Conservation (phyloP, 2,888 invertebrate species). For the Prosapia bicincta region DNA sequence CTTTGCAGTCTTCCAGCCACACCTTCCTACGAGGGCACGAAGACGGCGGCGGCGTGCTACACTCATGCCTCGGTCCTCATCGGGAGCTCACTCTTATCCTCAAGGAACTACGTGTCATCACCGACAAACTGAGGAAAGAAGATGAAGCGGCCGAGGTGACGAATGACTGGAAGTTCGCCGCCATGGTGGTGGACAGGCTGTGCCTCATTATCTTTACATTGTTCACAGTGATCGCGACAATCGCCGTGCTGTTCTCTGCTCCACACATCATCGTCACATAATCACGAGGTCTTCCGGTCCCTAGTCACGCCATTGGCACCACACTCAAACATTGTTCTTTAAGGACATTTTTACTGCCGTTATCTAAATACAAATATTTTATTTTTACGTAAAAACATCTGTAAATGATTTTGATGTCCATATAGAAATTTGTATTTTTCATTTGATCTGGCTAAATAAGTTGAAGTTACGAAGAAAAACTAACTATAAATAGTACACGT, state of each 20-base stretch:
- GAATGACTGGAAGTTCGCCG: constrained; percentile 99
- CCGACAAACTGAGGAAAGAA: constrained; percentile 90
- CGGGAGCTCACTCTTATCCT: constrained; percentile 93
- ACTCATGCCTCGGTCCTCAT: constrained; percentile 84
- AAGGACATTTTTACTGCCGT: too few species aligned
- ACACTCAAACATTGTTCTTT: background rate
- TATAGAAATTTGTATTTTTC: too few species aligned
- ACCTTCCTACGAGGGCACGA: constrained; percentile 44
- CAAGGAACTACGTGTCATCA: constrained; percentile 91
- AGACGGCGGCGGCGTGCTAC: constrained; percentile 59
- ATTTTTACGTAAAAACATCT: too few species aligned
- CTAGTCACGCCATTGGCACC: background rate
- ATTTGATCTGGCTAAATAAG: too few species aligned
- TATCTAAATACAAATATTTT: too few species aligned
- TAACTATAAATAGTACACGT: too few species aligned
- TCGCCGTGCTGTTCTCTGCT: constrained; percentile 94
- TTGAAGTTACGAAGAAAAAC: too few species aligned
- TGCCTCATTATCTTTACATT: constrained; percentile 99
- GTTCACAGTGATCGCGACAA: constrained; percentile 96
- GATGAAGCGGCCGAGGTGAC: constrained; percentile 92
- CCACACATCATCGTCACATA: constrained; percentile 94
- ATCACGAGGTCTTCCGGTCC: constrained; percentile 32
- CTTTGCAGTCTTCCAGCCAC: constrained; percentile 42
- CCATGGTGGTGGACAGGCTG: constrained; percentile 99
- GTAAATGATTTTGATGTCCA: too few species aligned